Evolutionary conservation across 2,888 invertebrate genomes (phyloP).

Genomic region (Sycophila texana): DNA sequence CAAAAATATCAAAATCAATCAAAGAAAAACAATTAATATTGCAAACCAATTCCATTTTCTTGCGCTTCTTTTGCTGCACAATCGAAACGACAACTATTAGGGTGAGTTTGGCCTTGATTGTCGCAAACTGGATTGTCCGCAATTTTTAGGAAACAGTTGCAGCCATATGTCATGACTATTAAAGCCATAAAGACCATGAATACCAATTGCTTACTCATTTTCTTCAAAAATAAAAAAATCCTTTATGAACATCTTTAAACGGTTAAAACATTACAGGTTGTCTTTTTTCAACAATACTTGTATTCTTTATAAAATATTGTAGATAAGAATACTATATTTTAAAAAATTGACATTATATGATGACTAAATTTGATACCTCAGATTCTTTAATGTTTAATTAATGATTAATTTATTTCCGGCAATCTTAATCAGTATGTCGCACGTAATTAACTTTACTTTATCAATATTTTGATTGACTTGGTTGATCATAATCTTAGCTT

Average conservation of each 20-base stretch:
- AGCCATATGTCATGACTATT: conserved; percentile 13
- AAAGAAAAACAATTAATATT: not conserved
- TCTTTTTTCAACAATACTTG: too few species aligned
- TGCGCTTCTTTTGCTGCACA: conserved; percentile 38
- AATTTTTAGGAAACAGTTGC: conserved; percentile 48
- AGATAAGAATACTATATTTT: too few species aligned
- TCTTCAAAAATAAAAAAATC: not conserved
- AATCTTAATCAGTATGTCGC: too few species aligned
- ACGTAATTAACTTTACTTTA: too few species aligned
- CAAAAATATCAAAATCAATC: not conserved
- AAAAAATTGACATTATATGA: too few species aligned
- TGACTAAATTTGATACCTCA: too few species aligned
- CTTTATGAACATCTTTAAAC: not conserved
- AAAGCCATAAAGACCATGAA: conserved; percentile 11
- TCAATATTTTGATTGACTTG: too few species aligned
- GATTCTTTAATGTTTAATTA: too few species aligned
- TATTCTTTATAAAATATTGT: too few species aligned
- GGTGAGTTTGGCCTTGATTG: conserved; percentile 39
- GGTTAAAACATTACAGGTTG: too few species aligned
- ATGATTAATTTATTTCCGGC: too few species aligned
- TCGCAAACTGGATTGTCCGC: conserved; percentile 54
- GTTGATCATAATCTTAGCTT: too few species aligned
- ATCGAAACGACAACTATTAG: conserved; percentile 47
- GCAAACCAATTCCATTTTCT: not conserved
- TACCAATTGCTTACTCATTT: conserved; percentile 28